A percentile compares a stretch with the other conserved stretches of the same genome.
These are phyloP conservation scores for Temnopleurus reevesii DNA, from an alignment of 53 echinoderm and acorn worm species.

Conservation along the genomic window DNA sequence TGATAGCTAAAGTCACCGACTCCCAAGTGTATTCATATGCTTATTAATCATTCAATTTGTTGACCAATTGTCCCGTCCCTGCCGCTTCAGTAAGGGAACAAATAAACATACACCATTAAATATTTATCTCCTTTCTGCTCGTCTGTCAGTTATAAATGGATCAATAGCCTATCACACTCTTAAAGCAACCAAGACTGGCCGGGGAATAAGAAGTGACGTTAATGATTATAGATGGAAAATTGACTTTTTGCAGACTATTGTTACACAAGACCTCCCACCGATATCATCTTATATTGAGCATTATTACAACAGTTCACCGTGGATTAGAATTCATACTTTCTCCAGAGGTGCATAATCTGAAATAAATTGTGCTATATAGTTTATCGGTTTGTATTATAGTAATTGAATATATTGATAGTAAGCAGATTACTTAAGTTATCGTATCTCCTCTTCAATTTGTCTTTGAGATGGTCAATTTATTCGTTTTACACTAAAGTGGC, in stretches of 20 bases:
- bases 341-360: not conserved
- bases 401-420: no score
- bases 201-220: not conserved
- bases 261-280: constrained; percentile 5
- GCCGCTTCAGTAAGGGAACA: not conserved
- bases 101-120: constrained; percentile 56
- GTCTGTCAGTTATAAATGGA: constrained; percentile 32
- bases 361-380: not conserved
- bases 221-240: constrained; percentile 34
- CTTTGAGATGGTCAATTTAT: no score
- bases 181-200: not conserved
- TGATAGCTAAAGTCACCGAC: not conserved
- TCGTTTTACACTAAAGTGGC: no score
- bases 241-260: constrained; percentile 27
- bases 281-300: not conserved
- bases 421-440: no score
- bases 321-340: not conserved
- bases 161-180: not conserved
- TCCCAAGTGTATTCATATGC: not conserved
- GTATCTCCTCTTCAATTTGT: no score
- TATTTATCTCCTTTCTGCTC: constrained; percentile 8
- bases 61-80: constrained; percentile 9
- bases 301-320: not conserved
- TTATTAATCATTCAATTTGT: constrained; percentile 55
- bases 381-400: not conserved